Percentiles rank a stretch among this genome's conserved stretches.
Evolutionary conservation across 2,888 invertebrate species (phyloP).

Genomic region (Danaus chrysippus): DNA sequence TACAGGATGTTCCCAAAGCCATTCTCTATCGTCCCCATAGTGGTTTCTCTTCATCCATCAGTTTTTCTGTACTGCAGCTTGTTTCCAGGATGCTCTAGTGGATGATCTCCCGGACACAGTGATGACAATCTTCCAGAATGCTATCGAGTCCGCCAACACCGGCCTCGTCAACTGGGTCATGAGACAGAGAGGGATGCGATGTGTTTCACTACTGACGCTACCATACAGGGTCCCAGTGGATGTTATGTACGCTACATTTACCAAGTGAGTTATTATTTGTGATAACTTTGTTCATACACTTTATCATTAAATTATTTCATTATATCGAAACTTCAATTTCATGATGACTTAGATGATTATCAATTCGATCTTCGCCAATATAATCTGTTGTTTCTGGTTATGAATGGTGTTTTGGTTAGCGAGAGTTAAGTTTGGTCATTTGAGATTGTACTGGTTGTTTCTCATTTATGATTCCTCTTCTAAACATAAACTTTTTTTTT

Average conservation of each 20-base stretch:
- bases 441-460: no score
- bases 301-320: background rate
- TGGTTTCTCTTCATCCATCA: background rate
- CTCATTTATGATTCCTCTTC: no score
- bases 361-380: no score
- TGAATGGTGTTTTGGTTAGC: no score
- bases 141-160: conserved; percentile 94
- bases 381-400: no score
- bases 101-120: conserved; percentile 95
- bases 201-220: conserved; percentile 88
- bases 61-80: conserved; percentile 6
- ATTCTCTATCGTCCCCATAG: no score
- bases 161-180: conserved; percentile 95
- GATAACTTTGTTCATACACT: background rate
- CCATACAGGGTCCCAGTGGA: conserved; percentile 94
- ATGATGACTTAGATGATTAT: no score
- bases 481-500: no score
- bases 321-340: no score
- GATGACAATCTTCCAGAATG: conserved; percentile 93
- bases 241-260: conserved; percentile 90
- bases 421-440: no score
- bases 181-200: conserved; percentile 88
- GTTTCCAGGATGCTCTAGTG: conserved; percentile 87
- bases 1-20: no score
- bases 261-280: conserved; percentile 84